A percentile compares a stretch with the other conserved stretches of the same genome.
Evolutionary conservation across 2,113 vertebrate genomes (phyloP).

Genomic region (Bucco capensis): DNA sequence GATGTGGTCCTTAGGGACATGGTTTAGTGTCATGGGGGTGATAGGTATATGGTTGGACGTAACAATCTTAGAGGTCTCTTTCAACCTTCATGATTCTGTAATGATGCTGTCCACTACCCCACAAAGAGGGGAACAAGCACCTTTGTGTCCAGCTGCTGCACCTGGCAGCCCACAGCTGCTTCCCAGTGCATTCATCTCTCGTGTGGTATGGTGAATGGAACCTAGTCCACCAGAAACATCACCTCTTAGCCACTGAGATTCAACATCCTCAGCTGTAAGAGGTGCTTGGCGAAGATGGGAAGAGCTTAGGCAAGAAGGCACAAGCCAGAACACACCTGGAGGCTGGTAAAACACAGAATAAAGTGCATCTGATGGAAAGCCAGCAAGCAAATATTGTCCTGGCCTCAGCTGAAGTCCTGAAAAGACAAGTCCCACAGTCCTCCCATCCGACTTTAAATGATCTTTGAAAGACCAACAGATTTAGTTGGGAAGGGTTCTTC

Average conservation of each 20-base stretch:
- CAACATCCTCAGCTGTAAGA: neutral
- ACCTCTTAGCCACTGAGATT: neutral
- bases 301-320: neutral
- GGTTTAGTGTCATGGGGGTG: too few relatives aligned
- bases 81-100: too few relatives aligned
- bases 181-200: neutral
- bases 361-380: neutral
- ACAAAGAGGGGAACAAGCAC: neutral
- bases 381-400: neutral
- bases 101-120: neutral
- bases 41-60: too few relatives aligned
- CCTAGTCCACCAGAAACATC: neutral
- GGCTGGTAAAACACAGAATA: neutral
- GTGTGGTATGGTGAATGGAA: fast-evolving
- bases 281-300: neutral
- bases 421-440: neutral
- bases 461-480: neutral
- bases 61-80: too few relatives aligned
- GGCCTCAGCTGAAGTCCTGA: neutral
- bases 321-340: neutral
- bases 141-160: neutral
- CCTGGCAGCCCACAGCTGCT: neutral
- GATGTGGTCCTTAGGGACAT: too few relatives aligned
- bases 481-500: neutral
- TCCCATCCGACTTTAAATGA: neutral